These are phyloP conservation scores for Laterallus jamaicensis DNA, from an alignment of 2,113 vertebrate species.

Conservation along the genomic window DNA sequence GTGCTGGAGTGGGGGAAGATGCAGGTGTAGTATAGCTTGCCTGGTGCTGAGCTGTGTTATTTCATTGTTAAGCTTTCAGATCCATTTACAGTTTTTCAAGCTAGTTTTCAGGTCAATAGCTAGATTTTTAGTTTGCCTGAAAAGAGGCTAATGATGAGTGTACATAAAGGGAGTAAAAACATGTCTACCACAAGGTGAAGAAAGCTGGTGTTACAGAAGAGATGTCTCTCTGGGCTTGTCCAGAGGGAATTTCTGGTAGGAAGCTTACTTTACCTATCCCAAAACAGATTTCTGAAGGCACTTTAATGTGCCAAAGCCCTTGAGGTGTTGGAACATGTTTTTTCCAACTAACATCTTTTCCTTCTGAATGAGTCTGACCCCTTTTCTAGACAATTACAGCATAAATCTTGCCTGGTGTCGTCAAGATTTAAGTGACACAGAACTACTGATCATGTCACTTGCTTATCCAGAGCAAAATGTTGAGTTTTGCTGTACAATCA, in stretches of 20 bases:
- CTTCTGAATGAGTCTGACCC: neutral
- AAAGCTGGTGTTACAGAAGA: neutral
- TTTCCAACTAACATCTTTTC: neutral
- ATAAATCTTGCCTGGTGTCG: neutral
- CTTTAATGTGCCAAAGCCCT: neutral
- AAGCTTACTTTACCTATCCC: neutral
- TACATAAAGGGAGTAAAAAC: neutral
- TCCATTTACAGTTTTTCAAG: neutral
- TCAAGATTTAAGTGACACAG: neutral
- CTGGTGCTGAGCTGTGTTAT: neutral
- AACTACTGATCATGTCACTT: neutral
- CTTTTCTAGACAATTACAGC: neutral
- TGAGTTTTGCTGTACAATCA: neutral
- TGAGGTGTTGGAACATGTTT: neutral
- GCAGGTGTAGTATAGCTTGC: neutral
- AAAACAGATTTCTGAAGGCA: neutral
- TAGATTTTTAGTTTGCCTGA: neutral
- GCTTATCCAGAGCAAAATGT: neutral
- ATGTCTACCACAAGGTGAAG: neutral
- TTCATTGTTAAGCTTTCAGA: neutral
- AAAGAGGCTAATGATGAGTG: neutral
- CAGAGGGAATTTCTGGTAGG: neutral
- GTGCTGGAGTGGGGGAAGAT: fast-evolving
- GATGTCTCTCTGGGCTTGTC: neutral
- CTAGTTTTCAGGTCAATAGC: neutral